Evolutionary conservation across 2,888 invertebrate species (phyloP).

Genomic region (Rhyacophila evoluta): DNA sequence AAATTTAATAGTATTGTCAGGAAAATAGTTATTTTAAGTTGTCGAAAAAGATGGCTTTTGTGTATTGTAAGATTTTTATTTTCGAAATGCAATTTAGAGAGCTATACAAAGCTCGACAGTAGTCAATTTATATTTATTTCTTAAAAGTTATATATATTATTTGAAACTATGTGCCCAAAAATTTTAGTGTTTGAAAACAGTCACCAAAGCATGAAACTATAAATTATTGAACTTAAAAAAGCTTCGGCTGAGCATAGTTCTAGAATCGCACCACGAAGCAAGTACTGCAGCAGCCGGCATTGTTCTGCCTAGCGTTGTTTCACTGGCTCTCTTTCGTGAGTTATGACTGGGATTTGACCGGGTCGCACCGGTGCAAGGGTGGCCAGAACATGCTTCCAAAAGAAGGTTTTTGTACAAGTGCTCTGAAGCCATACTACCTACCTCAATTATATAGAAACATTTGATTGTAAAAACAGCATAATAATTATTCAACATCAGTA

Average conservation of each 20-base stretch:
- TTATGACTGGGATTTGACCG: slow-evolving; percentile 41
- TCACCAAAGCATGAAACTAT: neutral
- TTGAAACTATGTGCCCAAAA: too few species aligned
- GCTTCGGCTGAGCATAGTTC: slow-evolving; percentile 9
- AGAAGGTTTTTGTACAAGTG: neutral
- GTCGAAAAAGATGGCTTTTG: too few species aligned
- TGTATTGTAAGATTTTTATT: too few species aligned
- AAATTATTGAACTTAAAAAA: slow-evolving; percentile 14
- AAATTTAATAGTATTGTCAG: too few species aligned
- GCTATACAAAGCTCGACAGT: too few species aligned
- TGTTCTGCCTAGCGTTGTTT: slow-evolving; percentile 8
- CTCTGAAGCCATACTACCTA: neutral
- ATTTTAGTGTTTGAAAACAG: neutral
- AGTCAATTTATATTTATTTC: too few species aligned
- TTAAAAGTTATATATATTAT: too few species aligned
- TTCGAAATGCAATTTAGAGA: too few species aligned
- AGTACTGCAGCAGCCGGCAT: slow-evolving; percentile 10
- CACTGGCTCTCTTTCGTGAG: slow-evolving; percentile 32
- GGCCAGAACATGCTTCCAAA: slow-evolving; percentile 11
- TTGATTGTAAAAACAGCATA: too few species aligned
- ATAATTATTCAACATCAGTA: too few species aligned
- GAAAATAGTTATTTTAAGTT: too few species aligned
- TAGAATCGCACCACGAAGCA: slow-evolving; percentile 9
- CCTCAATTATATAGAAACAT: neutral
- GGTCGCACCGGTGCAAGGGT: slow-evolving; percentile 41